A percentile compares a stretch with the other conserved stretches of the same genome.
Conservation (phyloP, 2,113 vertebrate genomes). For the Candoia aspera region DNA sequence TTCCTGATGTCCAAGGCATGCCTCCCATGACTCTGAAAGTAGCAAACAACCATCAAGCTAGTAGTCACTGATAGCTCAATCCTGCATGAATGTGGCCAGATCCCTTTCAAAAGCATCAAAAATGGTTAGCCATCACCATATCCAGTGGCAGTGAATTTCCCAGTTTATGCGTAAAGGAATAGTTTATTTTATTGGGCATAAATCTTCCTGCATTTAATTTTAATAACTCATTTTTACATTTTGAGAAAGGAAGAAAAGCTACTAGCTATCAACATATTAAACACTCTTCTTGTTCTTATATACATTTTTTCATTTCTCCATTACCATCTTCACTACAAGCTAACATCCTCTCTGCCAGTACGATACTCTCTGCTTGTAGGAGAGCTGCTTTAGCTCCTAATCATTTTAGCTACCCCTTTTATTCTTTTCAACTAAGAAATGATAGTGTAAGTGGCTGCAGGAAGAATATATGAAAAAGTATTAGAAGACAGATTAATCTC, state of each 20-base stretch:
- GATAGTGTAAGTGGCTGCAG: neutral
- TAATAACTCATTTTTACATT: neutral
- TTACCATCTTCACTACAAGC: neutral
- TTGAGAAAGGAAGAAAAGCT: neutral
- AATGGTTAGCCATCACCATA: neutral
- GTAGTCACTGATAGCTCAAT: neutral
- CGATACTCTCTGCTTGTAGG: neutral
- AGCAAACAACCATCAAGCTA: neutral
- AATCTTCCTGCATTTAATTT: neutral
- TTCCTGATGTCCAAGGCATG: neutral
- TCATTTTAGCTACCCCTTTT: neutral
- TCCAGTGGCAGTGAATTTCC: neutral
- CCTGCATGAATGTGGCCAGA: neutral
- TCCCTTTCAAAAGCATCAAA: neutral
- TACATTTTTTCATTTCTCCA: neutral
- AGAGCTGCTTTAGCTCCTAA: neutral
- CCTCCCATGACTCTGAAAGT: neutral
- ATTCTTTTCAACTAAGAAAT: neutral
- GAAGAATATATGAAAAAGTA: neutral
- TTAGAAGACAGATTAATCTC: neutral
- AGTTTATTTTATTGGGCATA: neutral
- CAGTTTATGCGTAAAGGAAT: neutral
- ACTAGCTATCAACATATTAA: neutral
- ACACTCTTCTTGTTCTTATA: neutral
- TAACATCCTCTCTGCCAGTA: neutral